Evolutionary conservation across 2,888 invertebrate species (phyloP).

Genomic region (Coronaproctus castanopsis): DNA sequence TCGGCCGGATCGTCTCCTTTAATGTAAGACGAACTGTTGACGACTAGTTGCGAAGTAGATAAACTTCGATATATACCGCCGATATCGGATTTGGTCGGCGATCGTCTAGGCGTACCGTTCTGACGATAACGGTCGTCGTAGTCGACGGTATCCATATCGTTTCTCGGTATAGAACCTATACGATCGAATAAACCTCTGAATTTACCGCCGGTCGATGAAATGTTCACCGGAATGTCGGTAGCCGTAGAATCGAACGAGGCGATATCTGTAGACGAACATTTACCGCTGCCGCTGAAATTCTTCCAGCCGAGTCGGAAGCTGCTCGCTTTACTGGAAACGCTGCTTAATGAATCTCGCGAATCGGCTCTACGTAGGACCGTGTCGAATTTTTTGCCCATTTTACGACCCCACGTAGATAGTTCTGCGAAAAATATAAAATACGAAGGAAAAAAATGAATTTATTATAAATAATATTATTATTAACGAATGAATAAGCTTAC

Average conservation of each 20-base stretch:
- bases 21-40: slow-evolving; percentile 33
- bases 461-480: too few species aligned
- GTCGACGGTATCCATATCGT: slow-evolving; percentile 32
- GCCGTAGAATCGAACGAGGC: slow-evolving; percentile 13
- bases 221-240: slow-evolving; percentile 2
- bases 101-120: slow-evolving; percentile 24
- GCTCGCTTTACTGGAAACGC: slow-evolving; percentile 19
- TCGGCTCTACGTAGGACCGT: slow-evolving; percentile 47
- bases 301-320: slow-evolving; percentile 22
- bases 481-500: too few species aligned
- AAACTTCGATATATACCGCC: slow-evolving; percentile 47
- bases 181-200: slow-evolving; percentile 50
- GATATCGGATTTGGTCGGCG: slow-evolving; percentile 27
- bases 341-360: slow-evolving; percentile 34
- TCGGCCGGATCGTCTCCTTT: slow-evolving; percentile 65
- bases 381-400: slow-evolving; percentile 57
- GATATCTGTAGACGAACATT: slow-evolving; percentile 24
- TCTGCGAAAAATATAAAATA: slow-evolving; percentile 36
- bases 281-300: slow-evolving; percentile 29
- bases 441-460: too few species aligned
- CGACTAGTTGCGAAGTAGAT: slow-evolving; percentile 53
- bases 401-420: slow-evolving; percentile 51
- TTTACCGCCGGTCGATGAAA: slow-evolving; percentile 4
- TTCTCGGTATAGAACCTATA: slow-evolving; percentile 56
- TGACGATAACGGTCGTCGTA: slow-evolving; percentile 19